Percentiles rank a stretch among this genome's conserved stretches.
These are phyloP conservation scores for Acromyrmex charruanus DNA, from an alignment of 1,140 invertebrate genomes.

Conservation along the genomic window DNA sequence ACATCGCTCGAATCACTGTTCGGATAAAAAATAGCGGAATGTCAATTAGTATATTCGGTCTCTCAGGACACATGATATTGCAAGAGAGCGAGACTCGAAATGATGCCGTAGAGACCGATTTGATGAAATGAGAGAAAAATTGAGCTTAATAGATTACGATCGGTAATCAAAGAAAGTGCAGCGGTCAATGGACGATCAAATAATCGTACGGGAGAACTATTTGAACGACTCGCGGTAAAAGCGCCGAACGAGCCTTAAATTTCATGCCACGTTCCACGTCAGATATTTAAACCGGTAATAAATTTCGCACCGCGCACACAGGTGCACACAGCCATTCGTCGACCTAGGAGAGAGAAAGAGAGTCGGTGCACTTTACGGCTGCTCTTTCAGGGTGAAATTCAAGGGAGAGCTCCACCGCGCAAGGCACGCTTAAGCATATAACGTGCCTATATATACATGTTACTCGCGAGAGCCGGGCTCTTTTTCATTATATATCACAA, in stretches of 20 bases:
- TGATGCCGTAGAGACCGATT: constrained; percentile 10
- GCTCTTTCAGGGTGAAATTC: constrained; percentile 59
- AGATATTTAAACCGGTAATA: constrained; percentile 65
- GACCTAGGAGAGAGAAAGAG: constrained; percentile 35
- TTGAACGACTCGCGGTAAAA: constrained; percentile 52
- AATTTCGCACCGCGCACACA: constrained; percentile 54
- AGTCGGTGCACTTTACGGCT: constrained; percentile 54
- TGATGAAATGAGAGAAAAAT: constrained; percentile 53
- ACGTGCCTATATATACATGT: constrained; percentile 45
- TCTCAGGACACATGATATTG: too few relatives aligned
- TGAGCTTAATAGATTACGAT: constrained; percentile 56
- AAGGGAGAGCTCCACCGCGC: constrained; percentile 35
- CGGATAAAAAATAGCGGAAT: constrained; percentile 53
- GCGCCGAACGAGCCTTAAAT: constrained; percentile 59
- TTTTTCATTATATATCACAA: constrained; percentile 85
- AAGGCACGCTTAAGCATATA: constrained; percentile 48
- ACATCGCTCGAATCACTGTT: neutral
- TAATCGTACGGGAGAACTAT: constrained; percentile 45
- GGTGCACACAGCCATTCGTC: constrained; percentile 43
- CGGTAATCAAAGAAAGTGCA: constrained; percentile 52
- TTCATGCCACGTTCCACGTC: constrained; percentile 59
- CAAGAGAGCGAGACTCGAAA: neutral
- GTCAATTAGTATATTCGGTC: constrained; percentile 38
- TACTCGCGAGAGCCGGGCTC: constrained; percentile 50
- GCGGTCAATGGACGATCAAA: constrained; percentile 46